phyloP scores from a whole-genome alignment of 2,888 invertebrate species.

The Dichetophora obliterata region DNA sequence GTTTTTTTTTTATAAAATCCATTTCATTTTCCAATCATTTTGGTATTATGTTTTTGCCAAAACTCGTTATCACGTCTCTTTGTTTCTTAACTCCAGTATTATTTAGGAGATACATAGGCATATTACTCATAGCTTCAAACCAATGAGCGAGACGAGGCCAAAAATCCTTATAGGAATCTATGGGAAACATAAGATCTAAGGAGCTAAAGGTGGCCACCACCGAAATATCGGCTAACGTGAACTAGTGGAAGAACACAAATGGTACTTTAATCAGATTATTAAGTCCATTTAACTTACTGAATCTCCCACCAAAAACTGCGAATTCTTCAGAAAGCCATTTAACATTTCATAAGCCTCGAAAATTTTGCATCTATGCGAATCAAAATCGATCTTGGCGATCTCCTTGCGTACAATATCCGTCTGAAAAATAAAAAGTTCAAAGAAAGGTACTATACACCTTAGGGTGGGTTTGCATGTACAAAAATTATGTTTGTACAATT shows the following conservation, averaged over 20 bases:
- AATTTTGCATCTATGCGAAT: conserved; percentile 61
- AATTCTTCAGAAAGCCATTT: conserved; percentile 63
- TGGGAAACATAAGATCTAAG: conserved; percentile 69
- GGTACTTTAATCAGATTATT: too few relatives aligned
- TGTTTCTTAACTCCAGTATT: too few relatives aligned
- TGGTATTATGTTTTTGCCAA: too few relatives aligned
- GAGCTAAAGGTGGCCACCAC: conserved; percentile 69
- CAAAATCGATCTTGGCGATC: conserved; percentile 60
- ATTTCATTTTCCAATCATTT: too few relatives aligned
- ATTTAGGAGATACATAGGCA: too few relatives aligned
- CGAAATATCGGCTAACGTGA: conserved; percentile 70
- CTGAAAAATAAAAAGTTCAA: conserved; percentile 46
- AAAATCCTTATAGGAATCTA: conserved; percentile 47
- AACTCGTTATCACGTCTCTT: too few relatives aligned
- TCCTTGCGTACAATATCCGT: conserved; percentile 63
- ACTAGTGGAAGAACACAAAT: conserved; percentile 49
- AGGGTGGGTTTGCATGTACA: too few relatives aligned
- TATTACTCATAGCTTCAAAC: too few relatives aligned
- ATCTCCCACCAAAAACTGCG: conserved; percentile 65
- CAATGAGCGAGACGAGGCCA: too few relatives aligned
- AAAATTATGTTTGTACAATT: too few relatives aligned
- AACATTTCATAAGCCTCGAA: conserved; percentile 67
- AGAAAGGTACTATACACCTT: not conserved
- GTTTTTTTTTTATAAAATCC: too few relatives aligned
- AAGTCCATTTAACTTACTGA: conserved; percentile 54